Percentiles rank a stretch among this genome's conserved stretches.
Evolutionary conservation across 2,888 invertebrate genomes (phyloP).

Genomic region (Gastracanthus pulcherrimus): DNA sequence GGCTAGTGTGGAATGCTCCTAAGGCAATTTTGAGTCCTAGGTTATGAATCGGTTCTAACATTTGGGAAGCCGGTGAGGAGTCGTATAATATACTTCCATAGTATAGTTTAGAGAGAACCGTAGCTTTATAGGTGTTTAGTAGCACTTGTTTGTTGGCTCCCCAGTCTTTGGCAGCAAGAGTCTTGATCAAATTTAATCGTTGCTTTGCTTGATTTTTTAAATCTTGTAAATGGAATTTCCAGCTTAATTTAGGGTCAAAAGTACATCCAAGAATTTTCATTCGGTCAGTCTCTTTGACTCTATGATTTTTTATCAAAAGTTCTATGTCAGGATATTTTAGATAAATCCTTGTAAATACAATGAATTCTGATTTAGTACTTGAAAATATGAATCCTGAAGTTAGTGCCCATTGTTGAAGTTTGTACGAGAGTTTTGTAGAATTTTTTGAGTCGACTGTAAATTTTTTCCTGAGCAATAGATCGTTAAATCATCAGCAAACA

Average conservation of each 20-base stretch:
- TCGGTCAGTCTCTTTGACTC: background rate
- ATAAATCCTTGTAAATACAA: background rate
- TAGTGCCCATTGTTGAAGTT: constrained; percentile 49
- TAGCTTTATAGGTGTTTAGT: no score
- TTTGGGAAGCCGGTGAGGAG: no score
- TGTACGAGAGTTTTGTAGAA: constrained; percentile 54
- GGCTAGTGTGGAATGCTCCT: no score
- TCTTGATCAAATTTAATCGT: background rate
- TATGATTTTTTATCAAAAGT: background rate
- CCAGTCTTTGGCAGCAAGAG: background rate
- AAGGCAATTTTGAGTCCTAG: no score
- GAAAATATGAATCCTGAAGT: constrained; percentile 59
- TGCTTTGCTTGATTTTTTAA: background rate
- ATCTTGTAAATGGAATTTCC: background rate
- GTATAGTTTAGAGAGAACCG: no score
- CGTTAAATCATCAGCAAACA: no score
- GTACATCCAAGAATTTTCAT: background rate
- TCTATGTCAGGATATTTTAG: background rate
- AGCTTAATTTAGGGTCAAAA: background rate
- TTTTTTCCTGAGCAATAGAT: constrained; percentile 57
- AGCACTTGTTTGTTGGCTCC: no score
- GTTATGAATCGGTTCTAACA: no score
- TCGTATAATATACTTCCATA: no score
- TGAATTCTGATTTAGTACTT: background rate
- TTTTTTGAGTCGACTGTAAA: constrained; percentile 39